These are phyloP conservation scores for Alosa alosa DNA, from an alignment of 2,113 vertebrate species.

Conservation along the genomic window DNA sequence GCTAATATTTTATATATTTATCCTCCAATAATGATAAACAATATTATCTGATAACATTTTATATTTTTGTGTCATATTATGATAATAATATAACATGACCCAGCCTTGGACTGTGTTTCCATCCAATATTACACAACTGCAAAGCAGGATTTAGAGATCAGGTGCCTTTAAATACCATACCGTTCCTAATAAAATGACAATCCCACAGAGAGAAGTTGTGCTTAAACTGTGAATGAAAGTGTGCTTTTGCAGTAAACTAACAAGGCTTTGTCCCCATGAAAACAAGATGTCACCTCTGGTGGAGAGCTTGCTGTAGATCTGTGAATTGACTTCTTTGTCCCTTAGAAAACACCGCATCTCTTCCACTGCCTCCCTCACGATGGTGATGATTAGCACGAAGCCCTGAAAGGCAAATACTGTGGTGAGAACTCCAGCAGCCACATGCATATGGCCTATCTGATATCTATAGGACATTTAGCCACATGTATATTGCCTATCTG, in stretches of 20 bases:
- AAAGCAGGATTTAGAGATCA: background rate
- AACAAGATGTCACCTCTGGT: constrained; percentile 76
- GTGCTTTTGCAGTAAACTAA: background rate
- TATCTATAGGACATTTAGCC: background rate
- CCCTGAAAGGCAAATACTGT: constrained; percentile 68
- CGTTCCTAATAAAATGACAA: background rate
- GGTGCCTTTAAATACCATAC: background rate
- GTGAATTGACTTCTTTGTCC: constrained; percentile 97
- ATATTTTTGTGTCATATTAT: background rate
- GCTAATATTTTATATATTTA: background rate
- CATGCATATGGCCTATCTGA: background rate
- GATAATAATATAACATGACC: background rate
- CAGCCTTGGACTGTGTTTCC: background rate
- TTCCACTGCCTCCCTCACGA: constrained; percentile 90
- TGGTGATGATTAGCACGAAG: constrained; percentile 89
- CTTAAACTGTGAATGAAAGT: background rate
- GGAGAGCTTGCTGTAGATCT: constrained; percentile 98
- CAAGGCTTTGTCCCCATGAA: background rate
- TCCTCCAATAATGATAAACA: background rate
- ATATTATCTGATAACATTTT: background rate
- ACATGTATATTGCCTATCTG: no score
- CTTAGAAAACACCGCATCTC: constrained; percentile 90
- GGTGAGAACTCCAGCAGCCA: constrained; percentile 14
- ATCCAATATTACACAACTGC: background rate
- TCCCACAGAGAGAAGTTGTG: background rate